Evolutionary conservation across 2,888 invertebrate genomes (phyloP), one percentile per base, ranked within the genome.

Genomic region (Drosophila macrothrix): DNA sequence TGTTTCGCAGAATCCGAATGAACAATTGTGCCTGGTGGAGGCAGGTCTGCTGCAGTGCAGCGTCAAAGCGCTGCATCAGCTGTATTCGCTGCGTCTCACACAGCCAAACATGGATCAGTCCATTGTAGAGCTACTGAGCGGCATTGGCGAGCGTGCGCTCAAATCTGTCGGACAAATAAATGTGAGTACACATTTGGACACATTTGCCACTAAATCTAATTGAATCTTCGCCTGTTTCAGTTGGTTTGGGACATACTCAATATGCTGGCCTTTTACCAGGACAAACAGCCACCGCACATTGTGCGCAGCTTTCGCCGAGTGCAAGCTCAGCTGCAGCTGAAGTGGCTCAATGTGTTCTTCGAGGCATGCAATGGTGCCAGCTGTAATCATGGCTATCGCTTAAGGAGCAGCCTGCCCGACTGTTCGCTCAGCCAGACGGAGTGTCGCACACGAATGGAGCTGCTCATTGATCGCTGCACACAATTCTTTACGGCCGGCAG

Each of bases 171-270:
- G 93, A 0, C 91, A 92, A 39, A 93, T 93, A 19, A 92, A 91
- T 78, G 93, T 93, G 66, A 78, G 91, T 78, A 5, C 0, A 0
- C 14, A 12, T 25, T 7, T 22, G 1, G 9, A 7, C 14, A 7
- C 16, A 16, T 12, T 5, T 22, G 2, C 0, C 4, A 9, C 22
- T 1, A 16, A 46, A 19, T 25, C 29, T 53, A 14, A 71, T 16
- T 41, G 25, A 7, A 28, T 49, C 1, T 46, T 39, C 1, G 22
- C 2, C 33, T 7, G 1, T 33, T 61, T 7, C 53, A 93, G 92
- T 80, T 92, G 37, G 83, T 93, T 22, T 93, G 93, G 93, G 93
- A 93, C 46, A 86, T 93, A 37, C 79, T 93, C 4, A 93, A 93
- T 65, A 90, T 92, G 78, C 56, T 93, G 39, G 82, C 92, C 14